These are phyloP conservation scores for Drosophila mayri DNA, from an alignment of 1,140 invertebrate genomes.

Conservation along the genomic window DNA sequence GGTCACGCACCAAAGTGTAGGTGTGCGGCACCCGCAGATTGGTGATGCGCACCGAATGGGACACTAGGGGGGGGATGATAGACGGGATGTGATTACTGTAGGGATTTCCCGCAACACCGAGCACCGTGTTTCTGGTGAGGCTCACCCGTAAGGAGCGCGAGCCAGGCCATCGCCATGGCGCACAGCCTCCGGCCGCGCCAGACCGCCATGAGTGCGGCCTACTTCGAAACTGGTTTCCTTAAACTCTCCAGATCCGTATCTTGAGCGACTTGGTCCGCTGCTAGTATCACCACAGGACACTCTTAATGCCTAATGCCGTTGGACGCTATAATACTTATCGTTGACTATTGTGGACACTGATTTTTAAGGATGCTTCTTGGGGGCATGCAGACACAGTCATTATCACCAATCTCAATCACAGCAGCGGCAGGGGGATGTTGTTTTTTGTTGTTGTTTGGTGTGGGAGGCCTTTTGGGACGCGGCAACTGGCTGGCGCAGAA, in stretches of 20 bases:
- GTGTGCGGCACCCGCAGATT: constrained; percentile 81
- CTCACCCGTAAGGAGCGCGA: constrained; percentile 77
- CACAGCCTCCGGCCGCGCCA: constrained; percentile 67
- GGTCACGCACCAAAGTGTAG: constrained; percentile 79
- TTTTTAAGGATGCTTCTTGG: constrained; percentile 53
- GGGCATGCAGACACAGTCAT: constrained; percentile 55
- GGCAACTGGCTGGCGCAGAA: constrained; percentile 34
- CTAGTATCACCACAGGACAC: constrained; percentile 28
- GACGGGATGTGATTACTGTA: constrained; percentile 1
- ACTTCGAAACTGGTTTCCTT: constrained; percentile 31
- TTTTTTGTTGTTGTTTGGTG: not conserved
- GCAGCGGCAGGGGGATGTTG: constrained; percentile 26
- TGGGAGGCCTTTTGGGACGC: constrained; percentile 16
- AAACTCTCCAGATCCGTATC: constrained; percentile 27
- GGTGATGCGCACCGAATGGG: constrained; percentile 81
- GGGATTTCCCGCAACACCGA: not conserved
- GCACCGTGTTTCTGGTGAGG: not conserved
- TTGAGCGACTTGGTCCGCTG: constrained; percentile 7
- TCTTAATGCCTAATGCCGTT: constrained; percentile 25
- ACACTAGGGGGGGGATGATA: constrained; percentile 45
- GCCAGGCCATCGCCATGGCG: constrained; percentile 72
- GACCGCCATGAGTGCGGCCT: constrained; percentile 67
- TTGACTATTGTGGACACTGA: constrained; percentile 15
- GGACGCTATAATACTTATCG: constrained; percentile 44
- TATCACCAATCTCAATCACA: constrained; percentile 66